Base-by-base conservation (phyloP, 2,797 vertebrate species). In the Coregonus ussuriensis region DNA sequence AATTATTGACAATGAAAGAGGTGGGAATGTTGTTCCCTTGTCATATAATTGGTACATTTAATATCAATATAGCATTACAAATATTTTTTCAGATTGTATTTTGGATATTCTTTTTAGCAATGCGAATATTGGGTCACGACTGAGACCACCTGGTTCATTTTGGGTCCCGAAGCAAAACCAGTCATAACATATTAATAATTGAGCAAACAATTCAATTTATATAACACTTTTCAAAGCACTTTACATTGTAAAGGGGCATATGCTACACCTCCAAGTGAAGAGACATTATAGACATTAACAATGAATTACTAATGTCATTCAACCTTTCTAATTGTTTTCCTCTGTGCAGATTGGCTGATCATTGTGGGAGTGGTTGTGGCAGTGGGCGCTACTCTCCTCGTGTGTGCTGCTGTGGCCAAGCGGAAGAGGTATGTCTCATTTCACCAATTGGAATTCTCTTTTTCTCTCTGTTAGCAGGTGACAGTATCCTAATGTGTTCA, bases 281-380 rank as follows among this genome's bases (percentile, higher is more conserved):
- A 52, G 14, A 47, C 41, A 71, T 52, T 6, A 54, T 72, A 53
- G 5, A 52, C 41, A 31, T 67, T 16, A 15, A 31, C 25, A 1
- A 25, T 25, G 25, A 25, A 25, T 14, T 33, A 15, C 16, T 67
- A 3, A 65, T 66, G 1, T 14, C 18, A 18, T 15, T 66, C 51
- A 63, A 25, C 21, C 21, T 25, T 66, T 11, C 51, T 6, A 4
- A 53, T 54, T 25, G n/a, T 56, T 25, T 74, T 70, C 4, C 75
- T 78, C 15, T 82, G 73, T 85, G 1, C 80, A 95, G 95, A 91
- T 81, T 94, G 90, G 93, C 73, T 93, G 81, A 79, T 95, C 6
- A 88, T 95, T 72, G 0, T 93, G 1, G 1, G 51, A 6, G 88
- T 91, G 63, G 62, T 94, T 15, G 71, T 88, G 52, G 86, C 89